Evolutionary conservation across 2,113 vertebrate genomes (phyloP).

Genomic region (Lanius collurio): DNA sequence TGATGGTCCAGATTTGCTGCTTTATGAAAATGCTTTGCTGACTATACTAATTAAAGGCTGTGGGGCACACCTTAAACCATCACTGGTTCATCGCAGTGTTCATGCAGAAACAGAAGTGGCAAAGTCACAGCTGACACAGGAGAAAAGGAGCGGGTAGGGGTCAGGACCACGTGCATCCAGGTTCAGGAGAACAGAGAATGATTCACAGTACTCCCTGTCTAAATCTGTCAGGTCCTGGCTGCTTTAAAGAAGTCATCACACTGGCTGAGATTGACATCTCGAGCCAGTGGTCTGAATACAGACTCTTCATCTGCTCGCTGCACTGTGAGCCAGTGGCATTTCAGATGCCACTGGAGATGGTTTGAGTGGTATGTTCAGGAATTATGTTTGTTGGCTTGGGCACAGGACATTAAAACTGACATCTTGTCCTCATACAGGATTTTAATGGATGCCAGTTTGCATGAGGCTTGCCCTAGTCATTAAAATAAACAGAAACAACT

Average conservation of each 20-base stretch:
- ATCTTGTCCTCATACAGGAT: neutral
- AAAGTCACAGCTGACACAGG: neutral
- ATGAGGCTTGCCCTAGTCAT: neutral
- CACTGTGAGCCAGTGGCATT: neutral
- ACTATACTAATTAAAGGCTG: neutral
- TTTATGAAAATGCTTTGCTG: neutral
- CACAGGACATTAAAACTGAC: neutral
- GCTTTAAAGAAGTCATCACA: neutral
- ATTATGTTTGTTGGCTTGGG: neutral
- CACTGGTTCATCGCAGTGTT: neutral
- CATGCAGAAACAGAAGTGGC: neutral
- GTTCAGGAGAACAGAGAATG: neutral
- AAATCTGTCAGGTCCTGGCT: neutral
- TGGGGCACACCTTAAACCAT: neutral
- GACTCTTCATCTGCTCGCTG: rapidly evolving
- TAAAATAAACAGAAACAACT: neutral
- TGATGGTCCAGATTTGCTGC: neutral
- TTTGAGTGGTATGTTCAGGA: neutral
- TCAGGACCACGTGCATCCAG: rapidly evolving
- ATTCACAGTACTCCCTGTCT: neutral
- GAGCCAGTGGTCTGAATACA: neutral
- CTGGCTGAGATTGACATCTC: neutral
- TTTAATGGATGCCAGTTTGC: neutral
- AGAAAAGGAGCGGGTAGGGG: rapidly evolving
- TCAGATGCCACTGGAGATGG: neutral